Conservation (phyloP, 2,113 vertebrate genomes). For the Motacilla alba region DNA sequence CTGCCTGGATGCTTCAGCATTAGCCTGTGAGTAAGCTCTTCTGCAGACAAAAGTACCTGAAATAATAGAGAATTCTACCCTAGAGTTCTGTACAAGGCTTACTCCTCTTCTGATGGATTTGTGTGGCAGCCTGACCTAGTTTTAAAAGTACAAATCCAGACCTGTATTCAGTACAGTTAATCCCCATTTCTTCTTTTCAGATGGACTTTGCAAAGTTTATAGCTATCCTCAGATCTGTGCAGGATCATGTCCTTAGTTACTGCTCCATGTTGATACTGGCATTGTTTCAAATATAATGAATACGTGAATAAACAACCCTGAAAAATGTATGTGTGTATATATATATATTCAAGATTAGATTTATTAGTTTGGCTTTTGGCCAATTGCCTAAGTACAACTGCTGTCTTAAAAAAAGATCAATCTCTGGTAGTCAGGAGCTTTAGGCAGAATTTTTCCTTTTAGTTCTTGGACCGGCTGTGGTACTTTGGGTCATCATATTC, state of each 20-base stretch:
- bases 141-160: background rate
- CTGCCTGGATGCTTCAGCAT: background rate
- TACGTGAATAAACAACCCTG: background rate
- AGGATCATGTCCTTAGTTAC: background rate
- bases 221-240: background rate
- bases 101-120: background rate
- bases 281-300: constrained; percentile 2
- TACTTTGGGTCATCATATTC: background rate
- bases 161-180: background rate
- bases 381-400: background rate
- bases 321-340: background rate
- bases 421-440: background rate
- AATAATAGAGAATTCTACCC: background rate
- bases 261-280: background rate
- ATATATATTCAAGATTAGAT: background rate
- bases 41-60: background rate
- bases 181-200: constrained; percentile 1
- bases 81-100: background rate
- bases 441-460: background rate
- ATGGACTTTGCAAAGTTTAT: background rate
- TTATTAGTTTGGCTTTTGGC: background rate
- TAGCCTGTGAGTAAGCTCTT: background rate
- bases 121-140: constrained; percentile 5
- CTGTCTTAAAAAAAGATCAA: background rate
- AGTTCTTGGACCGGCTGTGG: background rate